phyloP scores from a whole-genome alignment of 2,797 vertebrate species.

The Pyrocephalus nanus region DNA sequence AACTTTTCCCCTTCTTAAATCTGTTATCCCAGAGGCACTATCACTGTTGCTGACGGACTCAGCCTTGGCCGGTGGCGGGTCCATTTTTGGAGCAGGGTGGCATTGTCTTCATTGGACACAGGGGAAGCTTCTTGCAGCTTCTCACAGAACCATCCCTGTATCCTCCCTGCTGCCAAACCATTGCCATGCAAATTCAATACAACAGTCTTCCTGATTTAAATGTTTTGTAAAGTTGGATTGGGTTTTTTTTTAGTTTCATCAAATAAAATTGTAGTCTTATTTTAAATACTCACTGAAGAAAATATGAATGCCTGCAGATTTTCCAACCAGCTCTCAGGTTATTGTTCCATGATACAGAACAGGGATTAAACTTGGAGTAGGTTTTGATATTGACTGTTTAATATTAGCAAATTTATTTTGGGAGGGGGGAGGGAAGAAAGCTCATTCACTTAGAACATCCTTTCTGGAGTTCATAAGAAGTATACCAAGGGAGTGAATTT shows the following conservation, averaged over 20 bases:
- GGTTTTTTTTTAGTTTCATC: background rate
- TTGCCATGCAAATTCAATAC: background rate
- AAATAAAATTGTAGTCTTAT: background rate
- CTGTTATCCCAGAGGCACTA: background rate
- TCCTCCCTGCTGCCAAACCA: background rate
- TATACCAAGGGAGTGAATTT: background rate
- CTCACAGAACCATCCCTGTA: background rate
- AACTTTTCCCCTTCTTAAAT: background rate
- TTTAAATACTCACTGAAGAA: background rate
- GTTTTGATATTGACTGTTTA: background rate
- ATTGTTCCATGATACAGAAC: background rate
- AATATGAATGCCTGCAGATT: background rate
- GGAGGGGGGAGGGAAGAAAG: background rate
- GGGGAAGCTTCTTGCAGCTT: background rate
- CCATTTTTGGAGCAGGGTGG: fast-evolving
- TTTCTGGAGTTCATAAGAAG: background rate
- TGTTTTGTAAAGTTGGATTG: background rate
- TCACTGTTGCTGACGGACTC: background rate
- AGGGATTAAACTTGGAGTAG: background rate
- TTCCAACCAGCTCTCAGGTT: background rate
- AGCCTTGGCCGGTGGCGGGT: fast-evolving
- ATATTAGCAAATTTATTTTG: background rate
- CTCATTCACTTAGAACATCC: background rate
- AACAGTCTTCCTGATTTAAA: background rate
- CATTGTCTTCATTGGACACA: background rate